Conservation (phyloP, 2,797 vertebrate species). For the Acridotheres tristis region DNA sequence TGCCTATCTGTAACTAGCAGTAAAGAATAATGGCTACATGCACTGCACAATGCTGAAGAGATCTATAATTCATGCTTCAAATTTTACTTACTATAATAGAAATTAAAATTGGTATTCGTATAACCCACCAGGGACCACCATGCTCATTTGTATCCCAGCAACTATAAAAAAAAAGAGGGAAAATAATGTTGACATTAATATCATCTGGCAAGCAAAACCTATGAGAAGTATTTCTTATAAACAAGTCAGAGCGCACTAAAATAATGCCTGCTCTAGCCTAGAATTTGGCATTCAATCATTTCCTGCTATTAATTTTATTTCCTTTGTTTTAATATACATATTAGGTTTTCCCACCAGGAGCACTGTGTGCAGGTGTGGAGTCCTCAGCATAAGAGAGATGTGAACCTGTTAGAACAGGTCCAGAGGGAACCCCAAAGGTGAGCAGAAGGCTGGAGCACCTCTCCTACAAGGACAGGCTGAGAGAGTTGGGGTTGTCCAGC, state of each 20-base stretch:
- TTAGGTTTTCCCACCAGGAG: background rate
- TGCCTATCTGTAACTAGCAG: background rate
- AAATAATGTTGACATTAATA: background rate
- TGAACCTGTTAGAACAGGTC: background rate
- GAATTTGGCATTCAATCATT: background rate
- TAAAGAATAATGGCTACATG: background rate
- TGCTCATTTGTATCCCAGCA: constrained; percentile 94
- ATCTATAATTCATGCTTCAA: background rate
- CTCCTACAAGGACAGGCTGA: background rate
- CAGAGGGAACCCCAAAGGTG: no score
- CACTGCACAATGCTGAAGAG: background rate
- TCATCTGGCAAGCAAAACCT: background rate
- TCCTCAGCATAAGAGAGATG: background rate
- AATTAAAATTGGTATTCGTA: constrained; percentile 87
- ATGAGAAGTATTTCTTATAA: background rate
- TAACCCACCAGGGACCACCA: constrained; percentile 87
- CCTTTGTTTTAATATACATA: background rate
- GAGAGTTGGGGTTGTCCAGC: background rate
- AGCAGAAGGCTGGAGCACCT: background rate
- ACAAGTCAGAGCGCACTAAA: background rate
- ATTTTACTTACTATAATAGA: constrained; percentile 87
- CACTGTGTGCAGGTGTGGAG: background rate
- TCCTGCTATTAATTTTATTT: background rate
- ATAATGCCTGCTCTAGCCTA: background rate
- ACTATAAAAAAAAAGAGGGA: constrained; percentile 64